These are phyloP conservation scores for Streptopelia turtur DNA, from an alignment of 2,797 vertebrate species.

Conservation along the genomic window DNA sequence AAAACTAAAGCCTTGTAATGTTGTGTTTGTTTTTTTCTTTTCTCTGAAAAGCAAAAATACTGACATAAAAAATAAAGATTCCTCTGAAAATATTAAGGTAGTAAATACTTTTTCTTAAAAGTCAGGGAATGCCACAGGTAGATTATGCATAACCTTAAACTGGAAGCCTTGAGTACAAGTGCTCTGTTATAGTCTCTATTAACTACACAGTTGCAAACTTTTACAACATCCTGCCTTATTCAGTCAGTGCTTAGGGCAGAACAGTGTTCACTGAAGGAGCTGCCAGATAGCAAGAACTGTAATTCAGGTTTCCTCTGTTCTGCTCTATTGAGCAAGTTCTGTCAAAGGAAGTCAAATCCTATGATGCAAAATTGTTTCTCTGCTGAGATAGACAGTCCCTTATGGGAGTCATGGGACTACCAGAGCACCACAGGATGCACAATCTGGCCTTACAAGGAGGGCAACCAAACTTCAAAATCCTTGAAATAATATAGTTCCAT, in stretches of 20 bases:
- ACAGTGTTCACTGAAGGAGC: neutral
- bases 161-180: neutral
- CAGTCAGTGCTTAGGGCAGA: neutral
- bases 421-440: neutral
- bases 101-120: neutral
- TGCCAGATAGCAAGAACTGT: neutral
- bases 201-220: neutral
- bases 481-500: neutral
- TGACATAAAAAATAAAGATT: neutral
- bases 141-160: neutral
- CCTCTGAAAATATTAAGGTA: neutral
- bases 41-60: neutral
- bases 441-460: neutral
- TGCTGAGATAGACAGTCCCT: neutral
- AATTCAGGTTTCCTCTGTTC: neutral
- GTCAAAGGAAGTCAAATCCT: neutral
- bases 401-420: neutral
- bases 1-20: neutral
- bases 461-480: neutral
- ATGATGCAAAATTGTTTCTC: neutral
- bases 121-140: neutral
- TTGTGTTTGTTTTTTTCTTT: neutral
- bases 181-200: neutral
- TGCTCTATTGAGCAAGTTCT: rapidly evolving
- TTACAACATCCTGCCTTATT: neutral